Base-by-base conservation (phyloP, 2,888 invertebrate genomes). In the Belgica antarctica region DNA sequence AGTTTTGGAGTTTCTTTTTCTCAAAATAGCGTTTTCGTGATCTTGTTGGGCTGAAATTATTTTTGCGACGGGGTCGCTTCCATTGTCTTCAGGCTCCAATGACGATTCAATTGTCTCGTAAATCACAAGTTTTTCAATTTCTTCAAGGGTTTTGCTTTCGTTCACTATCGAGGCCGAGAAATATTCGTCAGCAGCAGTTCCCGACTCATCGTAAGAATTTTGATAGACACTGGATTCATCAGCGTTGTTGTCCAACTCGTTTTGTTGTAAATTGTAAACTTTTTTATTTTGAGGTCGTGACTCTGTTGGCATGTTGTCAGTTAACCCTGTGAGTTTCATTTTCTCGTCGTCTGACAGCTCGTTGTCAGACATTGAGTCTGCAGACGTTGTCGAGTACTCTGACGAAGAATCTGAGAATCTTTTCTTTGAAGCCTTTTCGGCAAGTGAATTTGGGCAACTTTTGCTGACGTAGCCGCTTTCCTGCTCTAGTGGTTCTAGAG, bases 401-500 rank as follows among this genome's bases (percentile, higher is more conserved):
- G 47, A 47, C 8, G 70, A 70, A 15, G 70, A 70, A 19, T 70
- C 36, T 19, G 62, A 62, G 36, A 34, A 62, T 8, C 19, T 25
- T 62, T 62, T 62, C 12, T 34, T 62, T 34, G 7, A 2, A 10
- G 19, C 17, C n/a, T 34, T 34, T 22, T 68, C 68, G 7, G n/a
- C 24, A 15, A 68, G 15, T 5, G 68, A 68, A 1, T 46, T 68
- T 2, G 68, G 68, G 1, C 46, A 34, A 27, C 61, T 61, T 61
- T 70, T 70, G 2, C n/a, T 70, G 8, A 70, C 19, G 10, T 41
- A 61, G 1, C 34, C 22, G 8, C 22, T 17, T 22, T 70, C 61
- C 27, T 70, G 59, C 15, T 61, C 47, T 1, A 62, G 12, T 15
- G 24, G 24, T 52, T 66, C 66, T 1, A 89, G 80, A 2, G 87